phyloP scores from a whole-genome alignment of 2,113 vertebrate genomes.

The Eretmochelys imbricata region DNA sequence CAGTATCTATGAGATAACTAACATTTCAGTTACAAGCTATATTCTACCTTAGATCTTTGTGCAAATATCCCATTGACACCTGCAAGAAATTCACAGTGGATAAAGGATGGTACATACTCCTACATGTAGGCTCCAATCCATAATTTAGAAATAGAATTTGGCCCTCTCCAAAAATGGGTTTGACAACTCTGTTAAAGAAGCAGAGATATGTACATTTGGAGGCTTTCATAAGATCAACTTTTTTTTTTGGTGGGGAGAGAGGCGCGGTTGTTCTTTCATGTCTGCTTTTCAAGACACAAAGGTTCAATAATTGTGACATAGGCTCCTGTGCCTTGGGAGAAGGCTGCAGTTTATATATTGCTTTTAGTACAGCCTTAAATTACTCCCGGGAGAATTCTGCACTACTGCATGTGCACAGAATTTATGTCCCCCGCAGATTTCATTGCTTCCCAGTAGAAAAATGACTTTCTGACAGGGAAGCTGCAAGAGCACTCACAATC shows the following conservation, averaged over 20 bases:
- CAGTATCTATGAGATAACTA: slow-evolving; percentile 13
- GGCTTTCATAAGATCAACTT: background rate
- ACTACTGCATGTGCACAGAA: too few relatives aligned
- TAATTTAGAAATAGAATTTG: background rate
- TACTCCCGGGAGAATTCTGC: too few relatives aligned
- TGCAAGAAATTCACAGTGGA: slow-evolving; percentile 26
- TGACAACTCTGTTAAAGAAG: background rate
- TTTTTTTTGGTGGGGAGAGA: background rate
- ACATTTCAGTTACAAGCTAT: slow-evolving; percentile 7
- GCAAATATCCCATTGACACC: slow-evolving; percentile 18
- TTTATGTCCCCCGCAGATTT: too few relatives aligned
- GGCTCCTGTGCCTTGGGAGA: background rate
- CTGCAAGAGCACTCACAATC: too few relatives aligned
- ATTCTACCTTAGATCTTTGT: slow-evolving; percentile 11
- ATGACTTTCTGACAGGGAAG: too few relatives aligned
- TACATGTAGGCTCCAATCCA: background rate
- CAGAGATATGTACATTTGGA: background rate
- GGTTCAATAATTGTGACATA: background rate
- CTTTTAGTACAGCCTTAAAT: background rate
- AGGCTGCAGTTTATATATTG: background rate
- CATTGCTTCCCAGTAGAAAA: too few relatives aligned
- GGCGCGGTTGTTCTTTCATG: background rate
- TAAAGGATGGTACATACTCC: background rate
- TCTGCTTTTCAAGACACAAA: rapidly evolving
- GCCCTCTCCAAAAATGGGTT: background rate